Evolutionary conservation across 2,888 invertebrate genomes (phyloP).

Genomic region (Sphaeridia pumilis): DNA sequence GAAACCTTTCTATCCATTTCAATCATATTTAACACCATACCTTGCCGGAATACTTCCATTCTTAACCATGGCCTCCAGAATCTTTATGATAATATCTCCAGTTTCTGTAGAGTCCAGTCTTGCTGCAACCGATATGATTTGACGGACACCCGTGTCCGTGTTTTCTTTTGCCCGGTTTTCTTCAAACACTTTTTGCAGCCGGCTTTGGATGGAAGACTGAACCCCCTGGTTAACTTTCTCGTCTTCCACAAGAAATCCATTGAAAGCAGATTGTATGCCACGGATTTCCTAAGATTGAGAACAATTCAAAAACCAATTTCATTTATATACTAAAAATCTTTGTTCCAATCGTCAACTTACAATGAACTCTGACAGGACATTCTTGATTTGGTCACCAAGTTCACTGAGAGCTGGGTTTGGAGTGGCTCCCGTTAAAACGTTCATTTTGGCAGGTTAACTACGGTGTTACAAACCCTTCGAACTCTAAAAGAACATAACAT

Average conservation of each 20-base stretch:
- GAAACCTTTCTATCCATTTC: too few relatives aligned
- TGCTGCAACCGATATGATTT: conserved; percentile 61
- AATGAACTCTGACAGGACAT: conserved; percentile 32
- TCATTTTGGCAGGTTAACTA: too few relatives aligned
- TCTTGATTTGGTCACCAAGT: conserved; percentile 24
- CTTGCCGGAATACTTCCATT: conserved; percentile 57
- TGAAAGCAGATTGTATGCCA: conserved; percentile 77
- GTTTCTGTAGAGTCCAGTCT: conserved; percentile 61
- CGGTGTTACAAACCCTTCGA: too few relatives aligned
- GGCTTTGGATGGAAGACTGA: conserved; percentile 18
- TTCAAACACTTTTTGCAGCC: conserved; percentile 52
- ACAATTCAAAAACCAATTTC: conserved; percentile 2
- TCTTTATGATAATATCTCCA: conserved; percentile 59
- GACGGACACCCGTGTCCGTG: conserved; percentile 62
- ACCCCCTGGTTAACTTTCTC: conserved; percentile 23
- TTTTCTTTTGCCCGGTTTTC: conserved; percentile 52
- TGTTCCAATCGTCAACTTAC: too few relatives aligned
- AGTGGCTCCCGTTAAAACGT: too few relatives aligned
- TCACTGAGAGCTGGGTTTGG: conserved; percentile 19
- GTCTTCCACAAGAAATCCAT: conserved; percentile 65
- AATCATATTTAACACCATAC: too few relatives aligned
- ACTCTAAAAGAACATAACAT: too few relatives aligned
- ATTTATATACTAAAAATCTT: too few relatives aligned
- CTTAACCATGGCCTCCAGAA: conserved; percentile 64
- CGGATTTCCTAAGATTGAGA: conserved; percentile 55